These are phyloP conservation scores for Helostoma temminkii DNA, from an alignment of 2,797 vertebrate species.

Conservation along the genomic window DNA sequence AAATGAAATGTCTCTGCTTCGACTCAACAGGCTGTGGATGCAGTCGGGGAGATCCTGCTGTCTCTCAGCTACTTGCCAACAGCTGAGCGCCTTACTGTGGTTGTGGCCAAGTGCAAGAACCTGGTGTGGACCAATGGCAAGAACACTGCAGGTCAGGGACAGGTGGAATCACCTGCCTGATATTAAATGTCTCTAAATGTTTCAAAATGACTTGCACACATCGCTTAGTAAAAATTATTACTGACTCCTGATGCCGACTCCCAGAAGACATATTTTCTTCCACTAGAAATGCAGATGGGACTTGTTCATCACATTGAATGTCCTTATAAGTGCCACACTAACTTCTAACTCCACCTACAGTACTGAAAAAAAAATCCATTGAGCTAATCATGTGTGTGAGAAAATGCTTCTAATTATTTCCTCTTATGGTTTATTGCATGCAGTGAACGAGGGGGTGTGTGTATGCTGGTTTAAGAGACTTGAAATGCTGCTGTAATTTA, in stretches of 20 bases:
- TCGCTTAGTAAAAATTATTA: too few species aligned
- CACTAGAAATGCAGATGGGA: conserved; percentile 4
- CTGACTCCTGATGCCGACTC: conserved; percentile 16
- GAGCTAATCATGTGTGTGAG: conserved; percentile 19
- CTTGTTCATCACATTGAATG: conserved; percentile 18
- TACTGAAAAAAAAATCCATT: conserved; percentile 16
- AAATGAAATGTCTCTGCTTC: background rate
- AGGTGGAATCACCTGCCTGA: too few species aligned
- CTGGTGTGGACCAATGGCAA: conserved; percentile 93
- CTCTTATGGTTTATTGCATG: background rate
- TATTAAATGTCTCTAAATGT: too few species aligned
- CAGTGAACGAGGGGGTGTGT: background rate
- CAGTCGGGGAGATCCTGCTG: conserved; percentile 94
- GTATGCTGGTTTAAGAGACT: background rate
- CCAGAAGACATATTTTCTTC: background rate
- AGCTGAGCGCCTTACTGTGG: conserved; percentile 95
- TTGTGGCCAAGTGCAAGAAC: conserved; percentile 97
- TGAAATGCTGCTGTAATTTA: background rate
- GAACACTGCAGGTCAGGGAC: conserved; percentile 89
- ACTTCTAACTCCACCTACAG: too few species aligned
- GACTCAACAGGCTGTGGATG: conserved; percentile 87
- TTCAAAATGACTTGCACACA: too few species aligned
- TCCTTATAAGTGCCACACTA: conserved; percentile 14
- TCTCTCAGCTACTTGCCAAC: conserved; percentile 98
- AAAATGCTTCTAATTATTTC: conserved; percentile 14